Evolutionary conservation across 2,888 invertebrate species (phyloP), one percentile per base, ranked within the genome.

Genomic region (Operophtera brumata): DNA sequence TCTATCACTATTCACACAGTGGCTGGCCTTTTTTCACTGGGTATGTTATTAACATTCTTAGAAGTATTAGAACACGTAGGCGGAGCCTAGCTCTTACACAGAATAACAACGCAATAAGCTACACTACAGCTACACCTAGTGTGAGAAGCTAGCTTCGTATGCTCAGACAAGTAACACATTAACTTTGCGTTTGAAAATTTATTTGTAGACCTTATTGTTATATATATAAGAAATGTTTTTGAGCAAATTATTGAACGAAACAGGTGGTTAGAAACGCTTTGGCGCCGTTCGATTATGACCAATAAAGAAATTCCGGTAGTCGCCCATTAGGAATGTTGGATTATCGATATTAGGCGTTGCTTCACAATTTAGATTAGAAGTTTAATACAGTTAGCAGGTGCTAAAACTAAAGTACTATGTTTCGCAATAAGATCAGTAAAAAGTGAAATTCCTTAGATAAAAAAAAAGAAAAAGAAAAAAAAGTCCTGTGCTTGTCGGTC

Each of bases 281-380:
- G 88, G 87, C 71, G 75, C 73, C 70, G 74, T 73, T 74, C 82
- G 84, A 85, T 86, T 86, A 86, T 82, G 80, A 78, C 81, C 82
- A 75, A 87, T 89, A 87, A 87, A 87, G 77, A 76, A 86, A 88
- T 88, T 85, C 88, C 89, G 86, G 88, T 88, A 89, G 88, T 68
- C 71, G 69, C 70, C 78, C 75, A 82, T 83, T 84, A 85, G 78
- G 69, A 77, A 76, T 71, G 68, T 77, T 76, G 75, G 77, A 79
- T 81, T 83, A 82, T 80, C 76, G 71, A 71, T 75, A 75, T 75
- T 72, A 39, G 26, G 35, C 57, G 66, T 67, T 64, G 64, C 64
- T 64, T 65, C 67, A 62, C 65, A 67, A 66, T 53, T 65, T 32
- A 20, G 9, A 40, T 20, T 3, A 25, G 9, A 26, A 25, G 36